A percentile compares a stretch with the other conserved stretches of the same genome.
These are phyloP conservation scores for Benitochromis conjunctus DNA, from an alignment of 2,113 vertebrate species.

Conservation along the genomic window DNA sequence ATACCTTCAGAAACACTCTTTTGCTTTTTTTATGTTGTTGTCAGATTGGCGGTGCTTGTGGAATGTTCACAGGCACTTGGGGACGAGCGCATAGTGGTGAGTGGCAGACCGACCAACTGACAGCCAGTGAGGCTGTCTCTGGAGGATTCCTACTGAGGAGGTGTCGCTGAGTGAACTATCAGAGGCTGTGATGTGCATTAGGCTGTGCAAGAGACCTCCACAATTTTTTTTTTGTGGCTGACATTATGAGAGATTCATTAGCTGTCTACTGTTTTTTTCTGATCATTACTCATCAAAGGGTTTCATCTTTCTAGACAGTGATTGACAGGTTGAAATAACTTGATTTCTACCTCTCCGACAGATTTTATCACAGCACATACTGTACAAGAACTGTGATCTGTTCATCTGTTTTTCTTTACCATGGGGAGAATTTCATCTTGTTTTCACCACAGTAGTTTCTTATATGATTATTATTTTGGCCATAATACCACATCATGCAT, in stretches of 20 bases:
- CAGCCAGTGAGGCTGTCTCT: constrained; percentile 51
- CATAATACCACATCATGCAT: constrained; percentile 26
- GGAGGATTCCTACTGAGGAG: constrained; percentile 61
- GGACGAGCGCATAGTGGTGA: constrained; percentile 53
- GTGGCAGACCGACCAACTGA: constrained; percentile 60
- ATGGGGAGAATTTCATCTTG: constrained; percentile 7
- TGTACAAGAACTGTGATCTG: background rate
- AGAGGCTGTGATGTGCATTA: constrained; percentile 52
- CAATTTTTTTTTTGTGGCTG: background rate
- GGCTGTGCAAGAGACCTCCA: constrained; percentile 38
- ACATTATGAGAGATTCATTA: constrained; percentile 34
- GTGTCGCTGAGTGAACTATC: constrained; percentile 59
- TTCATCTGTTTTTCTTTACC: background rate
- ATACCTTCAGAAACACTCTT: constrained; percentile 38
- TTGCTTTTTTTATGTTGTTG: constrained; percentile 35
- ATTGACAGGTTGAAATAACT: constrained; percentile 28
- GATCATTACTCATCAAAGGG: constrained; percentile 38
- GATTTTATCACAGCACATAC: constrained; percentile 15
- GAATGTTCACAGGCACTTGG: constrained; percentile 52
- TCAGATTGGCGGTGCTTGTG: constrained; percentile 26
- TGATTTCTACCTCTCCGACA: constrained; percentile 13
- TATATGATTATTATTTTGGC: constrained; percentile 19
- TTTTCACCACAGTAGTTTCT: constrained; percentile 9
- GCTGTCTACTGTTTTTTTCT: constrained; percentile 23
- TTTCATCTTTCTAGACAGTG: constrained; percentile 17